Evolutionary conservation across 2,888 invertebrate species (phyloP).

Genomic region (Ectobius pallidus): DNA sequence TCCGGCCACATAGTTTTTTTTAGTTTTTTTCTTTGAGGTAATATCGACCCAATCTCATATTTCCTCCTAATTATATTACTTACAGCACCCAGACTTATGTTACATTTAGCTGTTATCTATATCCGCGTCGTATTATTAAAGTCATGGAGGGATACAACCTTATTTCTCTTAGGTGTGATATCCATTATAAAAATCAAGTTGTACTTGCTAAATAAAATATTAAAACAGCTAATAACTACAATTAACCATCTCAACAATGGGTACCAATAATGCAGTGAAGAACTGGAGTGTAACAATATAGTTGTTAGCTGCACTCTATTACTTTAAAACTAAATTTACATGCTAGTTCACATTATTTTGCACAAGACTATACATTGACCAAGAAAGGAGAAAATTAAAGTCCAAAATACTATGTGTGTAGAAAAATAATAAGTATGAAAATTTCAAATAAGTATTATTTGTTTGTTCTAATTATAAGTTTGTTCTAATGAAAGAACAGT

Average conservation of each 20-base stretch:
- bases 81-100: neutral
- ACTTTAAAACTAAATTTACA: neutral
- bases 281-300: neutral
- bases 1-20: neutral
- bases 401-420: too few species aligned
- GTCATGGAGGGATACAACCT: too few species aligned
- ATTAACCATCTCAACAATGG: neutral
- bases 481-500: too few species aligned
- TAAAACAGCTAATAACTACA: neutral
- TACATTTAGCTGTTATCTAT: neutral
- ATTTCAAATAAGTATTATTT: too few species aligned
- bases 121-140: neutral
- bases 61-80: neutral
- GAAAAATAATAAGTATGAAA: too few species aligned
- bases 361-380: neutral
- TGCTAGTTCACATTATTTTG: neutral
- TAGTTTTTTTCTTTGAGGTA: neutral
- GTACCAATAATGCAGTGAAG: neutral
- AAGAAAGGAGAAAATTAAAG: too few species aligned
- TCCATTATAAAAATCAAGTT: neutral
- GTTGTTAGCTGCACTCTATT: neutral
- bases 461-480: too few species aligned
- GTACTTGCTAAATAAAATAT: neutral
- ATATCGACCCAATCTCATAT: neutral
- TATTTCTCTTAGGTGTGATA: neutral